phyloP scores from a whole-genome alignment of 2,797 vertebrate species.

The Dendrocincla fuliginosa region DNA sequence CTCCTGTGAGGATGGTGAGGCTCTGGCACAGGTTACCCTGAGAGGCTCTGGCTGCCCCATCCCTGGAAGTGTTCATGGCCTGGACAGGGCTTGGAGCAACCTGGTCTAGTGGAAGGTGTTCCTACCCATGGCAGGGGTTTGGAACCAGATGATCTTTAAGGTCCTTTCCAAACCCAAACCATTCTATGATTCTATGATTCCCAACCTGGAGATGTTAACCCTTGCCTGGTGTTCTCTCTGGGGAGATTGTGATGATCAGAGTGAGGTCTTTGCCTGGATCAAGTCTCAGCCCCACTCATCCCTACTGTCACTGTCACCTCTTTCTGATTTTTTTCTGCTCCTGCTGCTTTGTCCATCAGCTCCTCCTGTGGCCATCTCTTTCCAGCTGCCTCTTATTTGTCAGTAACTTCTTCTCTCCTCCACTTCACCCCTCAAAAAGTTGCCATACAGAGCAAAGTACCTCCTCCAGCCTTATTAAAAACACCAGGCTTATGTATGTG shows the following conservation, averaged over 20 bases:
- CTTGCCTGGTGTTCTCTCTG: neutral
- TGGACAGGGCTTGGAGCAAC: neutral
- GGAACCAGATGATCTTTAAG: accelerated
- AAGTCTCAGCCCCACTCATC: neutral
- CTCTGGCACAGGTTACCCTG: neutral
- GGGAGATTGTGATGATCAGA: neutral
- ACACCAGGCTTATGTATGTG: neutral
- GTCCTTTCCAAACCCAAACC: neutral
- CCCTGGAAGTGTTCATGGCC: neutral
- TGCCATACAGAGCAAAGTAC: neutral
- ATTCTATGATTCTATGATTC: neutral
- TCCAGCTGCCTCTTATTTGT: neutral
- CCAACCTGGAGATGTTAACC: neutral
- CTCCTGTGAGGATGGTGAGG: neutral
- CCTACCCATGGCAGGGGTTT: neutral
- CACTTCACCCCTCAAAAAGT: neutral
- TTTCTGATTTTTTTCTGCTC: neutral
- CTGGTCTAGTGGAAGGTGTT: neutral
- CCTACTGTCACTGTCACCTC: neutral
- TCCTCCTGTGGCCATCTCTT: neutral
- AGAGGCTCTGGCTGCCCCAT: neutral
- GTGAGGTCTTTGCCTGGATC: neutral
- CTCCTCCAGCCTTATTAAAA: neutral
- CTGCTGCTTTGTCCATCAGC: neutral
- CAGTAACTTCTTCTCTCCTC: neutral